Evolutionary conservation across 2,797 vertebrate genomes (phyloP).

Genomic region (Manis javanica): DNA sequence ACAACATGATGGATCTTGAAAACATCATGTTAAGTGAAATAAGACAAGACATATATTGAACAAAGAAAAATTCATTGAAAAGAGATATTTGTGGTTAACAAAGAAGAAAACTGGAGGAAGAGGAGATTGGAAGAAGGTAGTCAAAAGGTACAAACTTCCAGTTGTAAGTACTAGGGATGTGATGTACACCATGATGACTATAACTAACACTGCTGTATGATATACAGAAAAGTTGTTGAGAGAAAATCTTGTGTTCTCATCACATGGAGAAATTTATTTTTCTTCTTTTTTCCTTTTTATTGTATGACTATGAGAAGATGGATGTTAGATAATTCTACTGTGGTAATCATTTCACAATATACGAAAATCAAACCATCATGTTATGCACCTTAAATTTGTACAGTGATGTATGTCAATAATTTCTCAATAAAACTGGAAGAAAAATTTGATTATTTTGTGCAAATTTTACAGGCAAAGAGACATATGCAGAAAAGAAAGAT

Average conservation of each 20-base stretch:
- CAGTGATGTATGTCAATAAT: background rate
- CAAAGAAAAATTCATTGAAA: too few relatives aligned
- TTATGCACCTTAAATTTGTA: background rate
- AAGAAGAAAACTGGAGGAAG: too few relatives aligned
- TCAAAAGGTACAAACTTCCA: too few relatives aligned
- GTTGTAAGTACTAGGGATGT: too few relatives aligned
- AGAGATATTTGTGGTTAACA: too few relatives aligned
- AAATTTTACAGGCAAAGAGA: background rate
- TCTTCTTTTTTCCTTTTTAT: background rate
- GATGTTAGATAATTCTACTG: background rate
- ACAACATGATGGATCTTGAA: too few relatives aligned
- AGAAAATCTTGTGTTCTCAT: background rate
- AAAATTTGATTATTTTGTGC: conserved; percentile 20
- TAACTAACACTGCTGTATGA: too few relatives aligned
- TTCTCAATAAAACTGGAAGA: background rate
- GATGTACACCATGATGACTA: too few relatives aligned
- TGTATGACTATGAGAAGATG: background rate
- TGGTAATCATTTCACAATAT: background rate
- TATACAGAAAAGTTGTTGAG: too few relatives aligned
- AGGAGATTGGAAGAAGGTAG: too few relatives aligned
- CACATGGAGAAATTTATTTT: background rate
- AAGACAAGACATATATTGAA: too few relatives aligned
- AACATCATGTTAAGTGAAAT: too few relatives aligned
- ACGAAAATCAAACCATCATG: background rate
- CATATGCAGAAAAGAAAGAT: background rate